Conservation (phyloP, 2,888 invertebrate genomes). For the Augochlorella aurata region DNA sequence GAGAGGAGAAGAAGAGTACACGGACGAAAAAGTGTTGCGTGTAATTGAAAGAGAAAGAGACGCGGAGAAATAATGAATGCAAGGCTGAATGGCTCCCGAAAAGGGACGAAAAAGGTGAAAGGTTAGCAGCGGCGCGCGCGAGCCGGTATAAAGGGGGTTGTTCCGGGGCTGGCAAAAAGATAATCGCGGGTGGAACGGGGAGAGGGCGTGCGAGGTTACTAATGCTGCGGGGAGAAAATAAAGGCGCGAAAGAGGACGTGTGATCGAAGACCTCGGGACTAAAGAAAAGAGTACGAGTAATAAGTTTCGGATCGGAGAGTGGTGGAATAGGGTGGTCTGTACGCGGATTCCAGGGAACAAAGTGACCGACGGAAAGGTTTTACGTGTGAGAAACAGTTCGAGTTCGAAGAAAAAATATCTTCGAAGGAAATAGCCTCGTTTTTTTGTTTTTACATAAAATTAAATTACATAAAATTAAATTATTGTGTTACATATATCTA, state of each 20-base stretch:
- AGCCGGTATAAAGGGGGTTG: neutral
- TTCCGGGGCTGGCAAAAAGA: neutral
- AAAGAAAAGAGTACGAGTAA: neutral
- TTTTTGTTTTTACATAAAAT: too few relatives aligned
- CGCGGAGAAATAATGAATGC: slow-evolving; percentile 10
- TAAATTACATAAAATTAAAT: too few relatives aligned
- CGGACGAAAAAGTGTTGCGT: neutral
- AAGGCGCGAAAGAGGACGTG: neutral
- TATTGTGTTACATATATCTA: too few relatives aligned
- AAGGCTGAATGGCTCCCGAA: neutral
- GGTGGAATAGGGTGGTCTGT: neutral
- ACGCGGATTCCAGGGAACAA: neutral
- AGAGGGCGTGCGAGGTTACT: slow-evolving; percentile 18
- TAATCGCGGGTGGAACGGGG: neutral
- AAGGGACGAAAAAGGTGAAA: slow-evolving; percentile 11
- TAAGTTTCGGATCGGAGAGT: neutral
- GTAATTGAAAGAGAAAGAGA: slow-evolving; percentile 10
- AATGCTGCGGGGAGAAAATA: neutral
- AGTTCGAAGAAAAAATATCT: too few relatives aligned
- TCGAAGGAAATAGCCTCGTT: too few relatives aligned
- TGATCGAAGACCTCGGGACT: neutral
- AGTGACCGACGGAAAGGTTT: neutral
- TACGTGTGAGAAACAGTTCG: neutral
- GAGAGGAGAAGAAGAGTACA: neutral
- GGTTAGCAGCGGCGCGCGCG: neutral